Base-by-base conservation (phyloP, 2,888 invertebrate genomes). In the Punctoribates punctum region DNA sequence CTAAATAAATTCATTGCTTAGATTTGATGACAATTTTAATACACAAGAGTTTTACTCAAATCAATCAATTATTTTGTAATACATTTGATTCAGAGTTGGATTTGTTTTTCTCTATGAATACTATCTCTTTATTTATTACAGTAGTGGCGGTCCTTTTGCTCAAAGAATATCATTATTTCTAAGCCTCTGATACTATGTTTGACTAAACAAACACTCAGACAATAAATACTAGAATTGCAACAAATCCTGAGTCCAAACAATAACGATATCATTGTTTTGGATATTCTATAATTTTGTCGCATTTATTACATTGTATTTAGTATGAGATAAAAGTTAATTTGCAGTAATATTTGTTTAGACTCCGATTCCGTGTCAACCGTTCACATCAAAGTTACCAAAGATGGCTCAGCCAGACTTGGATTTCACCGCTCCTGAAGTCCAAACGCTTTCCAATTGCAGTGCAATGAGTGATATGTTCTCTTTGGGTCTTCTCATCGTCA, bases 391-490 rank as follows among this genome's bases (percentile, higher is more conserved):
- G 83, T 87, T 91, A 77, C 91, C 96, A 0, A 94, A 93, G 85
- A 90, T 94, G 88, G 90, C 91, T 8, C 98, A 99, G 85, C 96
- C 97, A 0, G 92, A 94, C 85, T 88, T 98, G 79, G 96, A 98
- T 85, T 98, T 90, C 83, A 81, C 88, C 90, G 97, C 98, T 74
- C 98, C 98, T 0, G 98, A 99, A 87, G 90, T 92, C 62, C 96
- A 97, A 85, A 88, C 89, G 34, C 89, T 88, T 81, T 91, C 92
- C 34, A 88, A 88, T 73, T 92, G 91, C 85, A 93, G 91, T 83
- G 90, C 92, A 75, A 87, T 92, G 65, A 95, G 95, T 81, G 98
- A 99, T 85, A 96, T 98, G 91, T 99, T 92, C 85, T 95, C 96
- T 0, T 86, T 98, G 80, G 98, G 97, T 23, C 90, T 98, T 88